A percentile compares a stretch with the other conserved stretches of the same genome.
Evolutionary conservation across 2,797 vertebrate species (phyloP).

Genomic region (Margarornis squamiger): DNA sequence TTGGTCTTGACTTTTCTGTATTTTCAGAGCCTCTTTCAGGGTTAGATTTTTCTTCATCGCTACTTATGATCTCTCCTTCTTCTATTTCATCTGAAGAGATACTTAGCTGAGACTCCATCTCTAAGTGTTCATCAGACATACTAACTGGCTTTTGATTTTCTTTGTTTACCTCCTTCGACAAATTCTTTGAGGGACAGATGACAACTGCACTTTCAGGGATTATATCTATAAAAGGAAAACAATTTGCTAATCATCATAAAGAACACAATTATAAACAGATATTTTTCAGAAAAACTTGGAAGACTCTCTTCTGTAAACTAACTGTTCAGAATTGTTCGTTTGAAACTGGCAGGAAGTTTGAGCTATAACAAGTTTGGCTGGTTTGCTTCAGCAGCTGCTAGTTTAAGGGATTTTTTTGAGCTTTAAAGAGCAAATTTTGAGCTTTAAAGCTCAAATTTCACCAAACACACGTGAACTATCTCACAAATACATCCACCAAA

Average conservation of each 20-base stretch:
- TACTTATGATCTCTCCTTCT: slow-evolving; percentile 92
- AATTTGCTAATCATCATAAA: slow-evolving; percentile 1
- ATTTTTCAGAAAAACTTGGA: neutral
- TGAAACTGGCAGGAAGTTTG: neutral
- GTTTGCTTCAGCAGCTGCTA: neutral
- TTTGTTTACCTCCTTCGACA: slow-evolving; percentile 87
- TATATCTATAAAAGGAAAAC: slow-evolving; percentile 64
- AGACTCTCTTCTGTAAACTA: neutral
- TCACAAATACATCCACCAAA: neutral
- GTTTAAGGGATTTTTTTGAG: neutral
- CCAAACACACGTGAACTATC: neutral
- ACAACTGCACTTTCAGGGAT: slow-evolving; percentile 48
- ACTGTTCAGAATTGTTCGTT: neutral
- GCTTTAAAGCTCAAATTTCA: neutral
- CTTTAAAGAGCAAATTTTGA: neutral
- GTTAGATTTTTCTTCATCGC: slow-evolving; percentile 73
- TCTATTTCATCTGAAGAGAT: slow-evolving; percentile 85
- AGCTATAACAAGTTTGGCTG: neutral
- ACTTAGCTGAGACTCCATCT: slow-evolving; percentile 52
- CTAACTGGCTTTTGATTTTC: slow-evolving; percentile 89
- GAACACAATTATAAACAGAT: neutral
- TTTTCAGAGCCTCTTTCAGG: slow-evolving; percentile 54
- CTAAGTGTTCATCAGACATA: slow-evolving; percentile 67
- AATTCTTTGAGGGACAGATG: slow-evolving; percentile 55
- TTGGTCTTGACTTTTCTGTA: slow-evolving; percentile 43